These are phyloP conservation scores for Drosophila micromelanica DNA, from an alignment of 1,140 invertebrate genomes.

Conservation along the genomic window DNA sequence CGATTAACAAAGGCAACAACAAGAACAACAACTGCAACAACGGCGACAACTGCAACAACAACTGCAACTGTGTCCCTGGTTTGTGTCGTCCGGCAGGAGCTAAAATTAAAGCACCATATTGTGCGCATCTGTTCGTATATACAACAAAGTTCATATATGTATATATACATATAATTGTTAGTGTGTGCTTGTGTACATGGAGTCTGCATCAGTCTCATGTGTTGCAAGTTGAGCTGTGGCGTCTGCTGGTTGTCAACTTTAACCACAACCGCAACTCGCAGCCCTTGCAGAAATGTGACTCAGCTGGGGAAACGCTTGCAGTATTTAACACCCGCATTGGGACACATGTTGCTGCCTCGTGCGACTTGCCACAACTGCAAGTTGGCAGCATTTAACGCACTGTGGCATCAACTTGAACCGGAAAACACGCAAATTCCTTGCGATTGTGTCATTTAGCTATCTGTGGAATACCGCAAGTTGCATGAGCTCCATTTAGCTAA, in stretches of 20 bases:
- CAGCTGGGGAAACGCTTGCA: slow-evolving; percentile 21
- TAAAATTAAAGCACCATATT: slow-evolving; percentile 73
- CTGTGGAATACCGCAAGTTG: no score
- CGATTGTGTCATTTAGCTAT: slow-evolving; percentile 23
- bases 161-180: no score
- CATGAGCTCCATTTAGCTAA: no score
- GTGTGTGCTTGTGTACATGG: not conserved
- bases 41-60: slow-evolving; percentile 26
- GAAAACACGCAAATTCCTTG: slow-evolving; percentile 36
- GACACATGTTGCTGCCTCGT: slow-evolving; percentile 43
- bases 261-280: slow-evolving; percentile 40
- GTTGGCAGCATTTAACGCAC: slow-evolving; percentile 7
- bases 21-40: slow-evolving; percentile 21
- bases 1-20: slow-evolving; percentile 67
- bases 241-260: slow-evolving; percentile 75
- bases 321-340: slow-evolving; percentile 36
- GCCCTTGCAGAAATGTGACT: slow-evolving; percentile 38
- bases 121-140: slow-evolving; percentile 63
- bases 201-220: slow-evolving; percentile 1
- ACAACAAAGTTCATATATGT: slow-evolving; percentile 32
- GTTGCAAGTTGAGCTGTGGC: slow-evolving; percentile 56
- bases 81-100: slow-evolving; percentile 59
- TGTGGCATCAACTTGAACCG: slow-evolving; percentile 13
- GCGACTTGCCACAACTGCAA: slow-evolving; percentile 3
- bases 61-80: slow-evolving; percentile 62